Evolutionary conservation across 1,140 invertebrate species (phyloP), one percentile per base, ranked within the genome.

Genomic region (Coenobita brevimanus): DNA sequence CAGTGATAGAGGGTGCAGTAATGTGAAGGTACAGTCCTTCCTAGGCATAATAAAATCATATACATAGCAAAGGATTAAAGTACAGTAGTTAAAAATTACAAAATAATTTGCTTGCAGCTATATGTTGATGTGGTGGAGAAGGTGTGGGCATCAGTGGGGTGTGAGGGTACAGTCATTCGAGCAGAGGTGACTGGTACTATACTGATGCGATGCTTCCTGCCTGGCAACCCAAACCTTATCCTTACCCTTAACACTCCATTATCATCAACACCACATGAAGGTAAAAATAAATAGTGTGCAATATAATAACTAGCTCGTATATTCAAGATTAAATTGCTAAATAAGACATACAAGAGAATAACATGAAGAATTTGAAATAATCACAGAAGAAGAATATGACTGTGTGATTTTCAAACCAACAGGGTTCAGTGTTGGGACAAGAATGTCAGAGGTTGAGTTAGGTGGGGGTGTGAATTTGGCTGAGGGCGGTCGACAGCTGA

Each of bases 101-200:
- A 78, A 1, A 62, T n/a, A 36, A 17, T 10, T 8, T 24, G 24
- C 73, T 81, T 36, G 6, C 73, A 86, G 83, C 73, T 86, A 21
- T 86, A 86, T 86, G 83, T 86, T n/a, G 83, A 86, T 67, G 73
- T 86, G 4, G 83, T 86, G 15, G 83, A 86, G 33, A 86, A 86
- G 73, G 83, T 86, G 30, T 86, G 83, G 83, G 83, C 83, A 50
- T 86, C 83, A n/a, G 83, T 86, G 15, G 60, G 54, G 33, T 78
- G 57, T 50, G 71, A 41, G 27, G 83, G 83, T 10, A 86, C 83
- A 27, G 83, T 86, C 38, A 86, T 86, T 30, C 36, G 83, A 33
- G 83, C 83, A 30, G 83, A 86, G 75, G 83, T 86, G 3, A 86
- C 73, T 13, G 83, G 83, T 50, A 67, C 83, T 38, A 86, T 86